Base-by-base conservation (phyloP, 2,888 invertebrate genomes). In the Caenorhabditis zanzibari region DNA sequence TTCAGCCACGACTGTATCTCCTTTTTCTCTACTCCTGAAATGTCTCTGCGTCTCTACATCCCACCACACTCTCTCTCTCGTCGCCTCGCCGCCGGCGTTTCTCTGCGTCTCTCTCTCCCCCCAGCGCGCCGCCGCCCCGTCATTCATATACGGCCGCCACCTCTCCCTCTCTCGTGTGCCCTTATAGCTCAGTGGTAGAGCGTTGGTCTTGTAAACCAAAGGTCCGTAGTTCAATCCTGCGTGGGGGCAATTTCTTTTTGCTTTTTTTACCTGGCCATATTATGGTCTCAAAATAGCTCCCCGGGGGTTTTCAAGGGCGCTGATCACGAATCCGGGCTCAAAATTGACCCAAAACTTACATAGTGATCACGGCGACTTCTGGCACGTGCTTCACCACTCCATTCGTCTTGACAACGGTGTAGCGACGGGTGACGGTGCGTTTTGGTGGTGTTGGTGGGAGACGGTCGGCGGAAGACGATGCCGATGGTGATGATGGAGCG, bases 111-210 rank as follows among this genome's bases (percentile, higher is more conserved):
- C 26, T 54, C n/a, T n/a, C n/a, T n/a, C n/a, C n/a, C n/a, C n/a
- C n/a, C 52, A n/a, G 22, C 22, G 24, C 47, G 24, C 10, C 54
- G 24, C 24, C 24, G 47, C 52, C 52, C n/a, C 19, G 16, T 9
- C 58, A 22, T 59, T 59, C 9, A 14, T 10, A 59, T 59, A 59
- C 32, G 19, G 47, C 26, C 47, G 24, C 22, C 24, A 1, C 24
- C 1, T 12, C 16, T 41, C 14, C 12, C 2, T 6, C 7, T 10
- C 38, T 5, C 58, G 9, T 16, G 47, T 1, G 82, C 85, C 85
- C 82, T 82, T 85, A 85, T 85, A 85, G 85, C 85, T 85, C 85
- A 85, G 82, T 85, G 85, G 85, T 49, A 85, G 85, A 85, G 85
- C 85, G 82, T 75, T 85, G 85, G 85, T 85, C 82, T 85, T 84